Conservation (phyloP, 2,888 invertebrate species). For the Melieria picta region DNA sequence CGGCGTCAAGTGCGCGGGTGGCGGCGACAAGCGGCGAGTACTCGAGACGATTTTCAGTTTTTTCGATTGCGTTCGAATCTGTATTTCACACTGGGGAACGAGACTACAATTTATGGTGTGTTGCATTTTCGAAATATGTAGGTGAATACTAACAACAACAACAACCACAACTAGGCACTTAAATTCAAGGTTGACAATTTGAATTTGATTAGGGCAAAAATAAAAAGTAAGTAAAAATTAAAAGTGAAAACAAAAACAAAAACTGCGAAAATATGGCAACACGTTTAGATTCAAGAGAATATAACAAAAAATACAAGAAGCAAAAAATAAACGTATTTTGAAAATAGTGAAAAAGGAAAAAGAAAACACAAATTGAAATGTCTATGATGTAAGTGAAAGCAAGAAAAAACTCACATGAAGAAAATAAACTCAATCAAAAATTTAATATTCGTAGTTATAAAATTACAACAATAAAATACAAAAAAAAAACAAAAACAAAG, state of each 20-base stretch:
- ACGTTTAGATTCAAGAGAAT: conserved; percentile 24
- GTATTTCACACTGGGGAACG: too few species aligned
- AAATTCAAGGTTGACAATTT: too few species aligned
- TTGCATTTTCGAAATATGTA: too few species aligned
- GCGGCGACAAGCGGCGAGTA: too few species aligned
- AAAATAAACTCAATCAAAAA: conserved; percentile 11
- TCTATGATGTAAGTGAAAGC: background rate
- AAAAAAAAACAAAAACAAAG: conserved; percentile 15
- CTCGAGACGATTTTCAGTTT: too few species aligned
- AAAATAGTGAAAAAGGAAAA: conserved; percentile 19
- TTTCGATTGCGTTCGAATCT: too few species aligned
- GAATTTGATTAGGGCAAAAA: too few species aligned
- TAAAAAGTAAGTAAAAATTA: background rate
- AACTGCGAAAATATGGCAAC: conserved; percentile 9
- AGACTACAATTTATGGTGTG: too few species aligned
- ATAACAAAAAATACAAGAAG: conserved; percentile 40
- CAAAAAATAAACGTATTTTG: conserved; percentile 40
- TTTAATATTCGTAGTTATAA: conserved; percentile 10
- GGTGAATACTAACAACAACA: too few species aligned
- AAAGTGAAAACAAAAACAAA: background rate
- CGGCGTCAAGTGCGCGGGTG: too few species aligned
- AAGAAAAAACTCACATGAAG: background rate
- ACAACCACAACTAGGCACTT: too few species aligned
- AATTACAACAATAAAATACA: conserved; percentile 9
- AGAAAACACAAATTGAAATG: conserved; percentile 34